phyloP scores from a whole-genome alignment of 2,113 vertebrate species.

The Prunella fulvescens region DNA sequence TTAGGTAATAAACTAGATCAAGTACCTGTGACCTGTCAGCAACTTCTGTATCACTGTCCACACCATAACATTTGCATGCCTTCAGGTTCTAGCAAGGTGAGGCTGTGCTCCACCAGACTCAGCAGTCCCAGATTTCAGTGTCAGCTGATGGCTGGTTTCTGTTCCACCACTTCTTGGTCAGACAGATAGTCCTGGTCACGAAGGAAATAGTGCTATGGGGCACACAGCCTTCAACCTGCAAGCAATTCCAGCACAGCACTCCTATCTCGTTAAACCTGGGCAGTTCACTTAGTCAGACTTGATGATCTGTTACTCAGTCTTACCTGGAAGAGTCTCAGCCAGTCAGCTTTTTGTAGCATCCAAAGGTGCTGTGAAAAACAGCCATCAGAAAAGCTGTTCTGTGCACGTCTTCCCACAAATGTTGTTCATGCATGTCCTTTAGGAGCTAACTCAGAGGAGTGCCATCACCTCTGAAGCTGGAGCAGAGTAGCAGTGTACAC shows the following conservation, averaged over 20 bases:
- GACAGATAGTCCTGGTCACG: neutral
- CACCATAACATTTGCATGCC: neutral
- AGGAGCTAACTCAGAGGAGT: neutral
- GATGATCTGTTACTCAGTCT: neutral
- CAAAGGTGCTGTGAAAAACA: neutral
- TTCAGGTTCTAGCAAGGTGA: neutral
- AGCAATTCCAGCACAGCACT: neutral
- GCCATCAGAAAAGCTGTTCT: neutral
- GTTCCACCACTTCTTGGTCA: neutral
- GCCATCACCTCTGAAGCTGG: neutral
- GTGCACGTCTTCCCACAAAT: neutral
- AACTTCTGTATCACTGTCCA: neutral
- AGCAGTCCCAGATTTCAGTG: neutral
- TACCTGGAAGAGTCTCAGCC: neutral
- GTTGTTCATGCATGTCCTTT: neutral
- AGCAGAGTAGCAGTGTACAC: neutral
- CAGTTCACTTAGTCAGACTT: neutral
- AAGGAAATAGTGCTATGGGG: neutral
- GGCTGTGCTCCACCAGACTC: neutral
- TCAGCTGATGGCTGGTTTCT: neutral
- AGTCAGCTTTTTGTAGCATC: neutral
- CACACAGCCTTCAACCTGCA: neutral
- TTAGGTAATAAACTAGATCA: neutral
- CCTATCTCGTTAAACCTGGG: neutral
- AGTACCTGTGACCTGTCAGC: neutral